Evolutionary conservation across 2,113 vertebrate species (phyloP).

Genomic region (Amphiprion percula): DNA sequence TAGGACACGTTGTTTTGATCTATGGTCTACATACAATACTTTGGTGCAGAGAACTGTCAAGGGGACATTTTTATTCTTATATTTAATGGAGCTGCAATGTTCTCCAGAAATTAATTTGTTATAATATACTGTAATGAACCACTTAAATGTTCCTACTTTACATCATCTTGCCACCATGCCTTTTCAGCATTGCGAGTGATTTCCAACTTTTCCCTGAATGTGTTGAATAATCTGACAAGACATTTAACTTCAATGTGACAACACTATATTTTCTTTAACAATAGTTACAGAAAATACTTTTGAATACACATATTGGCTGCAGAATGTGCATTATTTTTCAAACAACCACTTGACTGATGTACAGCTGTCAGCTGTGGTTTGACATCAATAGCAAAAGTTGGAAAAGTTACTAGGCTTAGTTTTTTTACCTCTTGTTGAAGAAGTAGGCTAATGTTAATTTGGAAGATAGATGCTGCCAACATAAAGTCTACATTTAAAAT

Average conservation of each 20-base stretch:
- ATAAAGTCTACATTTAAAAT: conserved; percentile 41
- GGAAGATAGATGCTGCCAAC: conserved; percentile 28
- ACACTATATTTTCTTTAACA: too few relatives aligned
- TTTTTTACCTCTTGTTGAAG: not conserved
- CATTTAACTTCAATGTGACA: too few relatives aligned
- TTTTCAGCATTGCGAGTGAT: too few relatives aligned
- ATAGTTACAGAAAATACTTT: too few relatives aligned
- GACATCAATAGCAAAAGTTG: not conserved
- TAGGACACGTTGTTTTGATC: not conserved
- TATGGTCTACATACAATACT: not conserved
- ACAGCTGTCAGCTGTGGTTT: not conserved
- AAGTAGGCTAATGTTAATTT: not conserved
- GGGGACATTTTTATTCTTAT: too few relatives aligned
- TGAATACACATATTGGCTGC: too few relatives aligned
- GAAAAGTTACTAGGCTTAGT: not conserved
- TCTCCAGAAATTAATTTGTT: conserved; percentile 1
- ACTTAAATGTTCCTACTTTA: too few relatives aligned
- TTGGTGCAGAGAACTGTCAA: too few relatives aligned
- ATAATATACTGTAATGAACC: not conserved
- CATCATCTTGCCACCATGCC: not conserved
- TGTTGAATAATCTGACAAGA: too few relatives aligned
- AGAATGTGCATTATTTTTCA: not conserved
- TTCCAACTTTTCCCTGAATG: too few relatives aligned
- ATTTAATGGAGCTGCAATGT: too few relatives aligned
- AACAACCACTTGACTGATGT: not conserved